phyloP scores from a whole-genome alignment of 1,140 invertebrate species.

The Heliconius nattereri region DNA sequence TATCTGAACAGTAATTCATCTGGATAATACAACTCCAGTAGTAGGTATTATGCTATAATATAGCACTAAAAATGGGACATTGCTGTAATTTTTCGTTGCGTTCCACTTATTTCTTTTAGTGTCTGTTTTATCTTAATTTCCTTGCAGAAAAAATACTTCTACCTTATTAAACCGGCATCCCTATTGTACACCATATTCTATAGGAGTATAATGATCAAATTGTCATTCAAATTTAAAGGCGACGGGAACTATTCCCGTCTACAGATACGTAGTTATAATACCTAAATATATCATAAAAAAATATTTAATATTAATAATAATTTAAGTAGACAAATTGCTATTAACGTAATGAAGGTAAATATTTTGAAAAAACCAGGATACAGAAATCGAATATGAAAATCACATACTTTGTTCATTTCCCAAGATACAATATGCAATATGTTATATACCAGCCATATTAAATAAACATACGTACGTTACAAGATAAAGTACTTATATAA shows the following conservation, averaged over 20 bases:
- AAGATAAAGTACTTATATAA: not conserved
- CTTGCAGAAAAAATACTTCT: conserved; percentile 1
- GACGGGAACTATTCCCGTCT: not conserved
- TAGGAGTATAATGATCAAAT: not conserved
- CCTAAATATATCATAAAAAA: no score
- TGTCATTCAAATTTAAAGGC: not conserved
- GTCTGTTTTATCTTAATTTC: conserved; percentile 11
- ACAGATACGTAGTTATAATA: no score
- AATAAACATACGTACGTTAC: not conserved
- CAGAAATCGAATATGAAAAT: no score
- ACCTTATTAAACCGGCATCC: not conserved
- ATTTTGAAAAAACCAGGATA: no score
- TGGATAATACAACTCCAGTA: conserved; percentile 9
- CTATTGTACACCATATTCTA: not conserved
- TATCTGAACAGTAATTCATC: conserved; percentile 11
- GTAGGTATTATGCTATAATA: conserved; percentile 6
- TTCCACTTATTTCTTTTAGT: conserved; percentile 9
- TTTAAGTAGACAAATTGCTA: not conserved
- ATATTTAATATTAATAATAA: no score
- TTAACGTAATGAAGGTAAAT: no score
- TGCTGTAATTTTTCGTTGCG: conserved; percentile 8
- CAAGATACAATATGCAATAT: not conserved
- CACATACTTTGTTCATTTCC: no score
- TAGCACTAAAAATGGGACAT: conserved; percentile 14
- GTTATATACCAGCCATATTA: not conserved